Base-by-base conservation (phyloP, 2,888 invertebrate species). In the Ophion slaviceki region DNA sequence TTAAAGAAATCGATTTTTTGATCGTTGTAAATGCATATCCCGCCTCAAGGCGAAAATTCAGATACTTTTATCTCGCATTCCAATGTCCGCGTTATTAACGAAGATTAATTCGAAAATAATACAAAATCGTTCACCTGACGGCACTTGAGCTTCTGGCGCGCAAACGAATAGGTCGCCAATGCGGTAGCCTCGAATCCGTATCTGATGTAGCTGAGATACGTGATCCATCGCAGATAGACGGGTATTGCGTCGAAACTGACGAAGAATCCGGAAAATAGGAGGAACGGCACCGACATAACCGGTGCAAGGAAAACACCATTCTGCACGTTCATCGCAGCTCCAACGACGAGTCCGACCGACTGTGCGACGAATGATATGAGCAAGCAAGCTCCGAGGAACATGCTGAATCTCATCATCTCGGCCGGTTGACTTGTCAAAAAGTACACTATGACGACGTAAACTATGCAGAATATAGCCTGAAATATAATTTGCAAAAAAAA, bases 201-300 rank as follows among this genome's bases (percentile, higher is more conserved):
- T 89, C 99, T 95, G 91, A 99, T 98, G 94, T 99, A 99, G 0
- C 98, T 98, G 10, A 98, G 95, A 92, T 99, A 99, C 0, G 99
- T 98, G 91, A 99, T 97, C 99, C 99, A 99, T 88, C 98, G 96
- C 78, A 99, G 95, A 94, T 99, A 99, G 2, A 97, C 96, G 0
- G 99, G 99, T 92, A 99, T 99, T 1, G 99, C 98, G 93, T 98
- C 98, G 94, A 99, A 98, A 86, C 98, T 98, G 61, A 99, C 98
- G 95, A 99, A 99, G 96, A 99, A 99, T 8, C 99, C 99, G 90
- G 98, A 98, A 96, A 99, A 99, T 84, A 99, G 95, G 81, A 99
- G 95, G 95, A 99, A 98, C 57, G 99, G 99, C 68, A 99, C 99
- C 1, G 98, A 98, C 97, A 98, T 98, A 67, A 99, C 98, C 0